Base-by-base conservation (phyloP, 2,888 invertebrate species). In the Synergus gifuensis region DNA sequence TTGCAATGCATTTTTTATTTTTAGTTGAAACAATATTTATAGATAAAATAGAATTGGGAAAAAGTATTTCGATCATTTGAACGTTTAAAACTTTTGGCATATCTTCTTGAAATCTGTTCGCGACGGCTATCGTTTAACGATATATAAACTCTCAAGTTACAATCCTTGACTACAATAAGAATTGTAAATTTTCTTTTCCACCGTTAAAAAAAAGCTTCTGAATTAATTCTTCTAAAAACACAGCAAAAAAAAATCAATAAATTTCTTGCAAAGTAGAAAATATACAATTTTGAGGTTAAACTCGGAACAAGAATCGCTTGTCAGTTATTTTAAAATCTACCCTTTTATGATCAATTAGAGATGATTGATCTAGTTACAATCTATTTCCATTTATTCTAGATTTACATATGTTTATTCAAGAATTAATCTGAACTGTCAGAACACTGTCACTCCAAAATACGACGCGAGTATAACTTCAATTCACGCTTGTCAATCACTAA, bases 101-200 rank as follows among this genome's bases (percentile, higher is more conserved):
- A 36, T 7, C 36, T 36, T 36, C 36, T 18, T 54, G 54, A 58
- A 16, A 58, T 11, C 7, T 85, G 77, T 86, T 82, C 12, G 14
- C 28, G 62, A 62, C 28, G 62, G 62, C 12, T 62, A 28, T 36
- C 0, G 12, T 22, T 62, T 14, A 22, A 8, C 28, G 12, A 62
- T 12, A 0, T 4, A 12, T 9, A 12, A 46, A 11, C 11, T 46
- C 2, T 9, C 58, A 58, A 58, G 8, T 58, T 58, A 58, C 58
- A 58, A 18, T n/a, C 18, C n/a, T 58, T 0, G 7, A 8, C 18
- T 58, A 9, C 2, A 58, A 18, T 4, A 58, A 58, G 9, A 58
- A 58, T 18, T 58, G 2, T 58, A 58, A n/a, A 16, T 16, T 12
- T 44, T 46, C 11, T 46, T 46, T 46, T 5, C 12, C 4, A 4